phyloP scores from a whole-genome alignment of 1,140 invertebrate species.

The Sinonovacula constricta region DNA sequence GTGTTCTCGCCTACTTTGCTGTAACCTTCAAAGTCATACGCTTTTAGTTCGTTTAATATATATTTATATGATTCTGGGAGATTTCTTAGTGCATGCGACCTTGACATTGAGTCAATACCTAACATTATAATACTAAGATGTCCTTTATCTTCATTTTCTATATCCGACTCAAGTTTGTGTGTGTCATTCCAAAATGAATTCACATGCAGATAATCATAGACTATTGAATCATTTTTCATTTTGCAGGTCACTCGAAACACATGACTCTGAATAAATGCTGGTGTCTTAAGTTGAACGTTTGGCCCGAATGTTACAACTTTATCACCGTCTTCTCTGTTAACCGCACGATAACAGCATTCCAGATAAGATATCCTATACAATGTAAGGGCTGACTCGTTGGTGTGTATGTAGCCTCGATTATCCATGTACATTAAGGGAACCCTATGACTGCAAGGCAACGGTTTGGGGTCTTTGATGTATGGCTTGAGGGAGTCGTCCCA shows the following conservation, averaged over 20 bases:
- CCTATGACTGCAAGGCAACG: slow-evolving; percentile 81
- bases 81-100: slow-evolving; percentile 89
- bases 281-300: slow-evolving; percentile 59
- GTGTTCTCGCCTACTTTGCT: slow-evolving; percentile 69
- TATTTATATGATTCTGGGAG: slow-evolving; percentile 86
- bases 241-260: slow-evolving; percentile 78
- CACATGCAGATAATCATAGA: slow-evolving; percentile 58
- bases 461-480: slow-evolving; percentile 81
- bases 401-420: slow-evolving; percentile 60
- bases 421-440: slow-evolving; percentile 77
- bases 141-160: slow-evolving; percentile 7
- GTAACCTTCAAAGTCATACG: slow-evolving; percentile 72
- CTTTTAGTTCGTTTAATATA: slow-evolving; percentile 76
- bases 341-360: slow-evolving; percentile 51
- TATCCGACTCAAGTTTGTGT: background rate
- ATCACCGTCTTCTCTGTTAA: slow-evolving; percentile 67
- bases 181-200: slow-evolving; percentile 45
- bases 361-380: background rate
- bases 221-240: slow-evolving; percentile 56
- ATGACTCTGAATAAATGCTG: slow-evolving; percentile 73
- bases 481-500: slow-evolving; percentile 84
- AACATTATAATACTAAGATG: slow-evolving; percentile 52
- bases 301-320: slow-evolving; percentile 70
- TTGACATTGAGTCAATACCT: slow-evolving; percentile 85
- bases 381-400: slow-evolving; percentile 54